Evolutionary conservation across 2,113 vertebrate genomes (phyloP), one percentile per base, ranked within the genome.

Genomic region (Erinaceus europaeus): DNA sequence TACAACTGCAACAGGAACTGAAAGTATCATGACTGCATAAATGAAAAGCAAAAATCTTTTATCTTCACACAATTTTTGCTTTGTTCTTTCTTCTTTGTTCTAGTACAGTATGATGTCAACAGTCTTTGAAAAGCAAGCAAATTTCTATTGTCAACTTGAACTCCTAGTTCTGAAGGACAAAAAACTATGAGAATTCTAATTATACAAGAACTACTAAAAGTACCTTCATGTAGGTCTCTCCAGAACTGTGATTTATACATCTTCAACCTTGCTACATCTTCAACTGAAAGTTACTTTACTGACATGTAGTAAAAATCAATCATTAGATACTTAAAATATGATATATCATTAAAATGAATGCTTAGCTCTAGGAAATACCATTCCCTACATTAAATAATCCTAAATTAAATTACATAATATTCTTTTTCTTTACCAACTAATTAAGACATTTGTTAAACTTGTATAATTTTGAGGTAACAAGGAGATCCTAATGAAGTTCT

Each of bases 391-490:
- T 94, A 92, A 95, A 91, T 77, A 96, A 90, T 88, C 17, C 4
- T 57, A 86, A 55, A 93, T 94, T 96, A 94, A 93, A 62, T 83
- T 85, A 32, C 78, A n/a, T 53, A 78, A 69, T 94, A 96, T 82
- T 93, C 23, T 52, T 96, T 93, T 86, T 61, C 76, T 96, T 93
- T 83, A 92, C 67, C 59, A 84, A 93, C 86, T 96, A 96, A 96
- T 96, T 96, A 95, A 96, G 68, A 48, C 68, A 91, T 95, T 96
- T 93, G 38, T 95, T 95, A 95, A 94, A 95, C 48, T 81, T 96
- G 67, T 91, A 44, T 90, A 93, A 94, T 94, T 87, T 94, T 95
- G 95, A 96, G 81, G 80, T 97, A 96, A 94, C 90, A 96, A 82
- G 50, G 68, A 94, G 23, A 94, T 7, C 15, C 14, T 94, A 94